A percentile compares a stretch with the other conserved stretches of the same genome.
phyloP scores from a whole-genome alignment of 2,797 vertebrate species.

The Leuciscus waleckii region DNA sequence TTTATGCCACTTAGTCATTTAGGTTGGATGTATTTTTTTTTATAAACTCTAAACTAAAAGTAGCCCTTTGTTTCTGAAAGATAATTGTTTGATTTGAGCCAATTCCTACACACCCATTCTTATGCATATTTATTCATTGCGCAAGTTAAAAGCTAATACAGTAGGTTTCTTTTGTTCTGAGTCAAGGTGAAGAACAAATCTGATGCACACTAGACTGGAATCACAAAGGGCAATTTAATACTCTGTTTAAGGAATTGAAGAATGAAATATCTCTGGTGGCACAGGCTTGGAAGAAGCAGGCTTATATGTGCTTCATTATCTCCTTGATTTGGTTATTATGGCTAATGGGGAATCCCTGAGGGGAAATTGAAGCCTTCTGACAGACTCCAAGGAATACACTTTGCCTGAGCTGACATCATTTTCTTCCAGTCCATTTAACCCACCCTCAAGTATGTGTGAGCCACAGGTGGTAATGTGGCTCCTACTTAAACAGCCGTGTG shows the following conservation, averaged over 20 bases:
- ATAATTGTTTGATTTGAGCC: neutral
- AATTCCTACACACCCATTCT: neutral
- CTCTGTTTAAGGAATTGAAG: constrained; percentile 20
- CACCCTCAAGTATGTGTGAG: constrained; percentile 28
- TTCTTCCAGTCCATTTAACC: constrained; percentile 58
- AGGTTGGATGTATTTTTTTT: neutral
- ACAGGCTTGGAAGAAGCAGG: constrained; percentile 2
- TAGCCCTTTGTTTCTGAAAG: neutral
- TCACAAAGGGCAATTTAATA: constrained; percentile 10
- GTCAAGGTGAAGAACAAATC: constrained; percentile 13
- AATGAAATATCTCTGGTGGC: constrained; percentile 37
- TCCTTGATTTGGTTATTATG: constrained; percentile 54
- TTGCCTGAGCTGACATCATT: constrained; percentile 46
- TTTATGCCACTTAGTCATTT: neutral
- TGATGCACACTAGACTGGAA: constrained; percentile 17
- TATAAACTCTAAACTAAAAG: neutral
- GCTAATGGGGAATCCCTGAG: constrained; percentile 53
- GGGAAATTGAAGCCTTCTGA: constrained; percentile 51
- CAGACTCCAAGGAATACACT: constrained; percentile 38
- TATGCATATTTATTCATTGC: neutral
- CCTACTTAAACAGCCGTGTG: constrained; percentile 48
- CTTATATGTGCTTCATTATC: constrained; percentile 52
- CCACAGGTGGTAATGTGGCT: constrained; percentile 45
- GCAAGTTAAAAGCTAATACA: neutral
- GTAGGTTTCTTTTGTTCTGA: constrained; percentile 21